A percentile compares a stretch with the other conserved stretches of the same genome.
Evolutionary conservation across 2,888 invertebrate genomes (phyloP).

Genomic region (Lasioglossum calceatum): DNA sequence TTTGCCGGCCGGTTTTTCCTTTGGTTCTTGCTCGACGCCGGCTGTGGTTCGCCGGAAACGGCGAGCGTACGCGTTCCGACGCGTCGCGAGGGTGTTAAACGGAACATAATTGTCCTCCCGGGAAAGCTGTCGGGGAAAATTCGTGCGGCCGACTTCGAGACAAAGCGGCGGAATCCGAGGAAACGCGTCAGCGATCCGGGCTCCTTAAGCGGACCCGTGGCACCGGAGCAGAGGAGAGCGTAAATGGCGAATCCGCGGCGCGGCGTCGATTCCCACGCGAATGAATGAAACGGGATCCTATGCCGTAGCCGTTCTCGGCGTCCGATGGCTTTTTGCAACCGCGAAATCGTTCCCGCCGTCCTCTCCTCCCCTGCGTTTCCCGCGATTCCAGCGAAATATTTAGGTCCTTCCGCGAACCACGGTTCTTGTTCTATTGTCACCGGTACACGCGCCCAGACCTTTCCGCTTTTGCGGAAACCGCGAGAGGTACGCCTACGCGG

Average conservation of each 20-base stretch:
- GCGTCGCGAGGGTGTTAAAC: conserved; percentile 45
- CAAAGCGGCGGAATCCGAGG: conserved; percentile 40
- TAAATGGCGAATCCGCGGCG: conserved; percentile 37
- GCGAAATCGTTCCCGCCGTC: conserved; percentile 14
- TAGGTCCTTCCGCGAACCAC: conserved; percentile 2
- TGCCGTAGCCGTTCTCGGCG: neutral
- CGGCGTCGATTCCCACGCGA: conserved; percentile 40
- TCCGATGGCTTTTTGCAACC: conserved; percentile 14
- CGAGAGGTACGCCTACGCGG: neutral
- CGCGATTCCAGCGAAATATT: conserved; percentile 20
- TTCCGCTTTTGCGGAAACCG: neutral
- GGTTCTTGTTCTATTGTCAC: neutral
- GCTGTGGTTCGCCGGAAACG: neutral
- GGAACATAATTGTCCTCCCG: conserved; percentile 42
- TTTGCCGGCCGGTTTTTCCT: conserved; percentile 21
- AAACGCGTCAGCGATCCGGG: conserved; percentile 27
- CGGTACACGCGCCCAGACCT: neutral
- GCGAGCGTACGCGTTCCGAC: conserved; percentile 13
- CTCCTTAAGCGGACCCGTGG: neutral
- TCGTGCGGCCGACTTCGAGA: conserved; percentile 40
- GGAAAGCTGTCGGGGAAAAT: conserved; percentile 46
- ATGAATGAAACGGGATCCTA: conserved; percentile 39
- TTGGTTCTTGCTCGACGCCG: neutral
- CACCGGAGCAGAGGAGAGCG: conserved; percentile 13
- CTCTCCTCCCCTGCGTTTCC: conserved; percentile 13